These are phyloP conservation scores for Gambelia wislizenii DNA, from an alignment of 2,797 vertebrate species.

Conservation along the genomic window DNA sequence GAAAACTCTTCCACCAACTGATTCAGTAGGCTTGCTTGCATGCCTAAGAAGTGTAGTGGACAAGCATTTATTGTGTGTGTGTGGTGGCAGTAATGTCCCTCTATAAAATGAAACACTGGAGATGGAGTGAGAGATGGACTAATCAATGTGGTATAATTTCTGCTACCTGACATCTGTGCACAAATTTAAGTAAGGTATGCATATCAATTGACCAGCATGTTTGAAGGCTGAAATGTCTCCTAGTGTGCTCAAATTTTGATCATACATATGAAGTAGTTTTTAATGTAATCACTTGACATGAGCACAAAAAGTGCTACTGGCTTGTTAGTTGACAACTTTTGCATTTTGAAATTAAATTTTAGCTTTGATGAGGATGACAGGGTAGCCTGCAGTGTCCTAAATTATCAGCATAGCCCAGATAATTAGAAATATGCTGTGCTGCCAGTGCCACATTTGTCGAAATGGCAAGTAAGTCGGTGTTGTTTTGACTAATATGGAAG, in stretches of 20 bases:
- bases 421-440: background rate
- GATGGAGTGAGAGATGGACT: background rate
- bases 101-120: background rate
- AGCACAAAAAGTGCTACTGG: background rate
- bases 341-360: slow-evolving; percentile 17
- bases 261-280: background rate
- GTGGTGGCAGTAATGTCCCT: background rate
- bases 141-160: background rate
- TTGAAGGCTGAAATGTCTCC: background rate
- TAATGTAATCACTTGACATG: slow-evolving; percentile 1
- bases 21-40: background rate
- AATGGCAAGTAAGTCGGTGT: background rate
- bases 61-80: background rate
- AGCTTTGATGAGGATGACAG: background rate
- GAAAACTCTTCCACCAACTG: too few species aligned
- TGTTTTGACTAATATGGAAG: background rate
- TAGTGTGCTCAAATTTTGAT: background rate
- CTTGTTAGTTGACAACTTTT: background rate
- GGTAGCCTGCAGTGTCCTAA: background rate
- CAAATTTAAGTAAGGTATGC: background rate
- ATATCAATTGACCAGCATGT: background rate
- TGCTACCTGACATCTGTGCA: background rate
- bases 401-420: background rate
- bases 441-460: background rate
- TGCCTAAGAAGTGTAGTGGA: background rate